A percentile compares a stretch with the other conserved stretches of the same genome.
Conservation (phyloP, 2,797 vertebrate genomes). For the Antrozous pallidus region DNA sequence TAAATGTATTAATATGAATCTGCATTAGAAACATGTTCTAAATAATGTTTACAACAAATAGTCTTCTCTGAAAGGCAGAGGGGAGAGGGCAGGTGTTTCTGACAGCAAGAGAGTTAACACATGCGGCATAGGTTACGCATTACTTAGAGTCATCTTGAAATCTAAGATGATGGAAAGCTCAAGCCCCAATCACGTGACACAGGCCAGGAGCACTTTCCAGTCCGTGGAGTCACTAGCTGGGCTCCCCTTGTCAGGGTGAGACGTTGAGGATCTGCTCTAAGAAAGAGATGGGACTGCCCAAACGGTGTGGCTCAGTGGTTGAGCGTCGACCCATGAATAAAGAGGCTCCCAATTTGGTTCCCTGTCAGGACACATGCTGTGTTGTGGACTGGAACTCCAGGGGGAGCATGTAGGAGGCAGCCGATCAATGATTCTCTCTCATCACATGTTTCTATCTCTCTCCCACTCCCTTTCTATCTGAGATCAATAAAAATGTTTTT, state of each 20-base stretch:
- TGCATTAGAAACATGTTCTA: not conserved
- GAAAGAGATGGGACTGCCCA: not conserved
- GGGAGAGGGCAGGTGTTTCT: not conserved
- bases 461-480: too few species aligned
- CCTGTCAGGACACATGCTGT: too few species aligned
- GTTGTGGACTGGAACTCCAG: too few species aligned
- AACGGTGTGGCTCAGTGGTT: too few species aligned
- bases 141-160: not conserved
- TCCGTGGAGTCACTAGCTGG: not conserved
- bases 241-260: not conserved
- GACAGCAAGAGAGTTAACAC: not conserved
- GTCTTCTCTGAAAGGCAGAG: not conserved
- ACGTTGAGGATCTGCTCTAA: not conserved
- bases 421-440: too few species aligned
- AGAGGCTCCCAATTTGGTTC: too few species aligned
- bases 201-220: not conserved
- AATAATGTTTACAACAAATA: not conserved
- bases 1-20: not conserved
- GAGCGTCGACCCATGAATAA: too few species aligned
- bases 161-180: not conserved
- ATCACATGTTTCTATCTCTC: too few species aligned
- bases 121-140: fast-evolving
- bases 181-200: not conserved
- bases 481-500: too few species aligned
- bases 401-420: too few species aligned